Base-by-base conservation (phyloP, 2,113 vertebrate genomes). In the Salvator merianae region DNA sequence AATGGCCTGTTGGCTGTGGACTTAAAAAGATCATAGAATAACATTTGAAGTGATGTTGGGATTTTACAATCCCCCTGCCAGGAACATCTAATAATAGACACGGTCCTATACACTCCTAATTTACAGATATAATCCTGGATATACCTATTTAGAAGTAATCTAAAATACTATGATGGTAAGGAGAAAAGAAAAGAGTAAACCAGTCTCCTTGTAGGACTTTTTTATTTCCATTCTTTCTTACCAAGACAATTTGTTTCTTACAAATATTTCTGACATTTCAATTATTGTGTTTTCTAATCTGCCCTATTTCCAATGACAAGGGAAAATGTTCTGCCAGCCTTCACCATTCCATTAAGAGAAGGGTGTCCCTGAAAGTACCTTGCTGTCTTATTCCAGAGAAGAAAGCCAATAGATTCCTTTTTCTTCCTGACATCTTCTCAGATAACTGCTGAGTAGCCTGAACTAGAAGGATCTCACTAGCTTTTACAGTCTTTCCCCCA, bases 361-460 rank as follows among this genome's bases (percentile, higher is more conserved):
- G 1, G 24, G 65, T 81, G 22, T 30, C 77, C 7, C 43, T 34
- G 14, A 59, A 3, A 20, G 69, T 74, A 38, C 30, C 74, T 65
- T 32, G 65, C 36, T 43, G 3, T 16, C 14, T 70, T 7, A 34
- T 59, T 55, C 50, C 40, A 55, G 66, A 71, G 32, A 81, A 71
- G 7, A 59, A 70, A 70, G 68, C 50, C 80, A 65, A 32, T 75
- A 1, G 1, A 26, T 88, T 9, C 13, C 1, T 2, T 24, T 34
- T 5, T 80, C 78, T 40, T 75, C 0, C 0, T n/a, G 36, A 40
- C 36, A n/a, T 3, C 1, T 0, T 13, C 28, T 76, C 47, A 6
- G 26, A 22, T 63, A 50, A 50, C 32, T n/a, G 20, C 1, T 3
- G 24, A 28, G 53, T 28, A 85, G 36, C n/a, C 32, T 13, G 34